Percentiles rank a stretch among this genome's conserved stretches.
These are phyloP conservation scores for Phaedon cochleariae DNA, from an alignment of 2,888 invertebrate species.

Conservation along the genomic window DNA sequence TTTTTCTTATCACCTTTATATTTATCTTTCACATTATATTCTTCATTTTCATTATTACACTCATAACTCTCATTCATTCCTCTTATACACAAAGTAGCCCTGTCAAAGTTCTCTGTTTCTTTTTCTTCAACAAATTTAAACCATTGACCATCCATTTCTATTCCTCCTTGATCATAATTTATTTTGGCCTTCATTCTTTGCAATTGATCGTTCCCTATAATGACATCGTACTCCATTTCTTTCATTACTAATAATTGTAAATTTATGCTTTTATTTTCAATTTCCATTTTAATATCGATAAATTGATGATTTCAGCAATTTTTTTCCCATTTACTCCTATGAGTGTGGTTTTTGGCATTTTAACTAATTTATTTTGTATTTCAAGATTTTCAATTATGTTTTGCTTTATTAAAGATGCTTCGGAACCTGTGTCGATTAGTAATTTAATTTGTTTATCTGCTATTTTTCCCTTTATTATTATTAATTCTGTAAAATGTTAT, in stretches of 20 bases:
- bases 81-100: no score
- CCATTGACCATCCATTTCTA: background rate
- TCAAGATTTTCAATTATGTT: background rate
- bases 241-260: background rate
- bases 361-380: background rate
- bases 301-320: background rate
- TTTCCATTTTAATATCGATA: no score
- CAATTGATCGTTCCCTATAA: background rate
- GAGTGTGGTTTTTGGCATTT: background rate
- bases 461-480: background rate
- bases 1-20: no score
- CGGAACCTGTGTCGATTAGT: background rate
- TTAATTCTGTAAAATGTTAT: background rate
- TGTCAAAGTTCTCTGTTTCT: no score
- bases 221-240: background rate
- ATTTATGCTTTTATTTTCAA: no score
- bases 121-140: background rate
- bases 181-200: background rate
- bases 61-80: no score
- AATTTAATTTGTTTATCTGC: background rate
- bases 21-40: background rate
- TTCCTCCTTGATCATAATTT: background rate
- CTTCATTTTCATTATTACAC: slow-evolving; percentile 2
- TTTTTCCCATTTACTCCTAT: background rate
- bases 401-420: background rate